A percentile compares a stretch with the other conserved stretches of the same genome.
phyloP scores from a whole-genome alignment of 2,113 vertebrate genomes.

The Amblyopsis rosae region DNA sequence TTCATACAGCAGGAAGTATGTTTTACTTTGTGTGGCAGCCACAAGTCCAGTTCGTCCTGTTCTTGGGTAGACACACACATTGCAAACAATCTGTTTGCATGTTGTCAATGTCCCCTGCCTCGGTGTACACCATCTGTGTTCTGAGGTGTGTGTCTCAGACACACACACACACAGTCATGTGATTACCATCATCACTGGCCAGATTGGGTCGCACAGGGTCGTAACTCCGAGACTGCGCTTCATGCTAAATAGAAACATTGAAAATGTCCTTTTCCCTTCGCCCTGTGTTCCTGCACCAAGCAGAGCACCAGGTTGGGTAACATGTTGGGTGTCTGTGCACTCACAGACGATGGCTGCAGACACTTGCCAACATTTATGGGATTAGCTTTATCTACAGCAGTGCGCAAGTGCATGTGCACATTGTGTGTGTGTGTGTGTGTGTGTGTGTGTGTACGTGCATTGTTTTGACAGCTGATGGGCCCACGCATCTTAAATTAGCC shows the following conservation, averaged over 20 bases:
- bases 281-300: slow-evolving; percentile 14
- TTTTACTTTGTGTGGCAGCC: not conserved
- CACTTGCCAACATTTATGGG: slow-evolving; percentile 57
- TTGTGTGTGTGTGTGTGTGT: slow-evolving; percentile 34
- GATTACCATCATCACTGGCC: slow-evolving; percentile 9
- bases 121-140: not conserved
- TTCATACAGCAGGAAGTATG: not conserved
- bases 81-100: slow-evolving; percentile 34
- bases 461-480: slow-evolving; percentile 65
- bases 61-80: not conserved
- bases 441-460: slow-evolving; percentile 14
- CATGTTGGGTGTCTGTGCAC: slow-evolving; percentile 51
- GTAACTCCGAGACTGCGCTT: not conserved
- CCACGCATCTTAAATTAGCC: slow-evolving; percentile 68
- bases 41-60: not conserved
- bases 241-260: slow-evolving; percentile 26
- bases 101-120: slow-evolving; percentile 8
- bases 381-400: slow-evolving; percentile 36
- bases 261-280: slow-evolving; percentile 11
- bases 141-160: not conserved
- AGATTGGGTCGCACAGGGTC: not conserved
- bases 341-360: slow-evolving; percentile 55
- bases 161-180: not conserved
- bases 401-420: slow-evolving; percentile 10
- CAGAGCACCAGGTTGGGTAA: slow-evolving; percentile 48